These are phyloP conservation scores for Philypnodon macrostomus DNA, from an alignment of 2,797 vertebrate genomes.

Conservation along the genomic window DNA sequence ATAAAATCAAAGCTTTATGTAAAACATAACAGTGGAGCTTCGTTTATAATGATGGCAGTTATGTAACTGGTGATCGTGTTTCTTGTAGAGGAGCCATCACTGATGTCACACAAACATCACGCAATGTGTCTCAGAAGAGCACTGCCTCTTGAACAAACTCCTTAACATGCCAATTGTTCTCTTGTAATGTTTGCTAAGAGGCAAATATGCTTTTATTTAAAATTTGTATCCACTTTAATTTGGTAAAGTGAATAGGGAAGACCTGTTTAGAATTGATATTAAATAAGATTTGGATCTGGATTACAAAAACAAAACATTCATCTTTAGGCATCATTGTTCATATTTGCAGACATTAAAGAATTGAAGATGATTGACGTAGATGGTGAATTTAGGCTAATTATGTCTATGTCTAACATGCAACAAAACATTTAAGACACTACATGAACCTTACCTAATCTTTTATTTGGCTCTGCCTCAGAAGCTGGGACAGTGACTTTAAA, in stretches of 20 bases:
- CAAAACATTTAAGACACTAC: neutral
- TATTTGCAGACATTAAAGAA: neutral
- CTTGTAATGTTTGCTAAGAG: neutral
- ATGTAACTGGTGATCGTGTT: neutral
- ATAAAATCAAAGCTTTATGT: too few species aligned
- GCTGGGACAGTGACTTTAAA: conserved; percentile 1
- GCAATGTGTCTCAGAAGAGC: conserved; percentile 6
- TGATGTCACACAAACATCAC: conserved; percentile 5
- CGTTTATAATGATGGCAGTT: neutral
- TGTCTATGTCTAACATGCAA: neutral
- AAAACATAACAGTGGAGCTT: neutral
- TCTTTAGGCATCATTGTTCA: neutral
- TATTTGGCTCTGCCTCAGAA: neutral
- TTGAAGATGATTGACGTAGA: conserved; percentile 8
- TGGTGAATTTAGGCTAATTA: conserved; percentile 2
- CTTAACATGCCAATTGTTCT: neutral
- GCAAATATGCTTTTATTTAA: too few species aligned
- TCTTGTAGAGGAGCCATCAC: neutral
- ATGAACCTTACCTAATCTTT: conserved; percentile 4
- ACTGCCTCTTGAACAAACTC: neutral
- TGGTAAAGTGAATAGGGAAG: too few species aligned
- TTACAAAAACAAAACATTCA: conserved; percentile 5
- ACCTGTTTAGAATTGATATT: too few species aligned
- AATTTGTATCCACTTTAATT: neutral
- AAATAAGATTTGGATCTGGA: too few species aligned